Evolutionary conservation across 1,140 invertebrate genomes (phyloP).

Genomic region (Aphis craccivora): DNA sequence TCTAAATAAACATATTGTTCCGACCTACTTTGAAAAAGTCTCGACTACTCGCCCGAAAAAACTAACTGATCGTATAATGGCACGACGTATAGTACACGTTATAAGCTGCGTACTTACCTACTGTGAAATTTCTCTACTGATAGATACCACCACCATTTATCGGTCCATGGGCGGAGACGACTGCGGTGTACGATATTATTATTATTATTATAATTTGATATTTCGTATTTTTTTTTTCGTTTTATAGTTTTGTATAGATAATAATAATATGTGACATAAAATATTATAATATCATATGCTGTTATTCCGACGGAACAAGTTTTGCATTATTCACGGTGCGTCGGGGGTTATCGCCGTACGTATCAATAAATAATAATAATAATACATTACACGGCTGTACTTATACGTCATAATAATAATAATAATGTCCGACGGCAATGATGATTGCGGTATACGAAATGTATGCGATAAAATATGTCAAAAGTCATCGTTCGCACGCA

Average conservation of each 20-base stretch:
- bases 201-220: neutral
- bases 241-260: neutral
- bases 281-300: neutral
- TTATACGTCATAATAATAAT: neutral
- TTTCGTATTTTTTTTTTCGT: neutral
- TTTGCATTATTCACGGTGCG: neutral
- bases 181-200: neutral
- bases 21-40: neutral
- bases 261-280: neutral
- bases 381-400: neutral
- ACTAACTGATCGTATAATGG: neutral
- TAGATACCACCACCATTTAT: neutral
- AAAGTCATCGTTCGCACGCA: neutral
- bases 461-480: conserved; percentile 15
- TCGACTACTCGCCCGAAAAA: neutral
- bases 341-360: neutral
- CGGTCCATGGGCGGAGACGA: neutral
- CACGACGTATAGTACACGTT: neutral
- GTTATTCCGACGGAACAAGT: neutral
- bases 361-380: conserved; percentile 18
- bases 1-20: neutral
- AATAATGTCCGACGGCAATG: neutral
- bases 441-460: neutral
- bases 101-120: too few relatives aligned
- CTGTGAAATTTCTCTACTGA: too few relatives aligned